Base-by-base conservation (phyloP, 1,140 invertebrate species). In the Megathymus violae region DNA sequence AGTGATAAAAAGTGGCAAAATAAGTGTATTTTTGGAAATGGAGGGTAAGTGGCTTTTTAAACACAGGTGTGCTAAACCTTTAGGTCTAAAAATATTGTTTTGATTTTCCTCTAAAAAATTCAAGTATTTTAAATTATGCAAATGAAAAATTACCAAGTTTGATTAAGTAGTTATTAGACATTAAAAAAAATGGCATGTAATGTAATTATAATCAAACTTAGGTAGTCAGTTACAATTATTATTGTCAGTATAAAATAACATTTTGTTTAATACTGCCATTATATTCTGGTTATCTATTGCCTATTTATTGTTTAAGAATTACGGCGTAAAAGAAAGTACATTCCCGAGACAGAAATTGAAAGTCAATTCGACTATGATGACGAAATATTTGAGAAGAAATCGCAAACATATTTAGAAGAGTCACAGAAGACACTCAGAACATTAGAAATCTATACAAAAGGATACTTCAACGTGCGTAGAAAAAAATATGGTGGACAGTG, bases 1-100 rank as follows among this genome's bases (percentile, higher is more conserved):
- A 17, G 48, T 51, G 25, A 34, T 50, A 31, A 31, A 10, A 50
- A 34, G 47, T 50, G 14, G 14, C 7, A 50, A 50, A 50, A 48
- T 7, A 50, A 50, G 47, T 31, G 47, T 50, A 50, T 50, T 50
- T 50, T 31, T 50, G 47, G 47, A 50, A 50, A 50, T 31, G 47
- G 47, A 50, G 47, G 27, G 25, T 50, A 50, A 50, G 47, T 50
- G 22, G 31, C 47, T 16, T 16, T 50, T 36, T 34, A 14, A 34
- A 34, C 15, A 50, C 14, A 50, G 47, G 25, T 50, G 47, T 50
- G 47, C 47, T 50, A 50, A 50, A 36, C 25, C 47, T 50, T 50
- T 50, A 31, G 7, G 15, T 15, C 25, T 34, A 31, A 48, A 27
- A 27, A 27, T 31, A 27, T 14, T 31, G 25, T 50, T 34, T 50